Base-by-base conservation (phyloP, 1,140 invertebrate species). In the Euura lappo region DNA sequence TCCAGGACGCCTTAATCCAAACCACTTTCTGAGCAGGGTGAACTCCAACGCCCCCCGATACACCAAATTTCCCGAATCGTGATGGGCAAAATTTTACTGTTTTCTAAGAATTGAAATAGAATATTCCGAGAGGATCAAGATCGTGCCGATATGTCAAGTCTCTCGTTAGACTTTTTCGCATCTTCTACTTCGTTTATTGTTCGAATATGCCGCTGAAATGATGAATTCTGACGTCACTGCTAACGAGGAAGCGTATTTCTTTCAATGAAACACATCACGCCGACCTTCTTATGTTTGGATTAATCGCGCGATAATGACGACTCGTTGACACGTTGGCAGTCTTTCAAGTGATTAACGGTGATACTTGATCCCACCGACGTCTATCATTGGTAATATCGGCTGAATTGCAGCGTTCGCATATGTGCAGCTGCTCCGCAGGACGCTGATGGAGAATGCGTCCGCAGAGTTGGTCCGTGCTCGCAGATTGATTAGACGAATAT, bases 1-100 rank as follows among this genome's bases (percentile, higher is more conserved):
- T 70, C 65, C 69, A 28, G 44, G 68, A 10, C 45, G 51, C 13
- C 51, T 60, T 60, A 60, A 60, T 60, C 51, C 13, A 60, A 60
- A 60, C 10, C 13, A 3, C 6, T 60, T 6, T 60, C 51, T 11
- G 51, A 60, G 8, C 51, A 6, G 51, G 51, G 51, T 60, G 51
- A 60, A n/a, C 51, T n/a, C 13, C 6, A 8, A n/a, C 51, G 51
- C 13, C 51, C 13, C 51, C 13, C 51, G 13, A 8, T 6, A 6
- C 13, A 60, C 3, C 51, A n/a, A 60, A 11, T 11, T 60, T 60
- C 51, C 13, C 51, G 13, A 60, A n/a, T 28, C 28, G 28, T 28
- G 51, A 60, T 60, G 51, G 51, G 13, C 51, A 8, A 60, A n/a
- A n/a, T 60, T n/a, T 60, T 3, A n/a, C 51, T 4, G 51, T 3